These are phyloP conservation scores for Apis dorsata DNA, from an alignment of 1,140 invertebrate species.

Conservation along the genomic window DNA sequence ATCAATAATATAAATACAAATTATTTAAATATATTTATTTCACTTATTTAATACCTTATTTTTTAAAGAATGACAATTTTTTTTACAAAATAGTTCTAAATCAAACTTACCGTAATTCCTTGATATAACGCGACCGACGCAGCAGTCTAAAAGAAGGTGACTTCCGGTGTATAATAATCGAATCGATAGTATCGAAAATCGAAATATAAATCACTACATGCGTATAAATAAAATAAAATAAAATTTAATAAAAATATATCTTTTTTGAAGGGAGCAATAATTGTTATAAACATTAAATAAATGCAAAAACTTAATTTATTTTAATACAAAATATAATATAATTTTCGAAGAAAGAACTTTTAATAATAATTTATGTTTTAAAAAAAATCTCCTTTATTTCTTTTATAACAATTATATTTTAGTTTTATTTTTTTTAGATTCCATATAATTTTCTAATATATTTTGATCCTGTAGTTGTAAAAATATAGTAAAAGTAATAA, in stretches of 20 bases:
- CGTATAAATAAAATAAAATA: too few species aligned
- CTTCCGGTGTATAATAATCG: slow-evolving; percentile 3
- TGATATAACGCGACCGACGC: slow-evolving; percentile 36
- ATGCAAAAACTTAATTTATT: slow-evolving; percentile 31
- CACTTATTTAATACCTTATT: slow-evolving; percentile 45
- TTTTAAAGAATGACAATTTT: slow-evolving; percentile 40
- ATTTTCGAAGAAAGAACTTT: not conserved
- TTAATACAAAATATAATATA: not conserved
- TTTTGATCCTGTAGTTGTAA: not conserved
- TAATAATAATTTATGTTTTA: slow-evolving; percentile 6
- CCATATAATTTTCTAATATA: not conserved
- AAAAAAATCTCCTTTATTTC: slow-evolving; percentile 32
- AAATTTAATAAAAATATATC: not conserved
- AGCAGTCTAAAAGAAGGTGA: slow-evolving; percentile 44
- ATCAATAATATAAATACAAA: not conserved
- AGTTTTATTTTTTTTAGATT: not conserved
- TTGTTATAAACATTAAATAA: not conserved
- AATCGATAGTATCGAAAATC: slow-evolving; percentile 43
- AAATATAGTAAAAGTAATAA: not conserved
- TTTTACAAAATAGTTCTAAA: slow-evolving; percentile 53
- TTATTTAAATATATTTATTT: slow-evolving; percentile 5
- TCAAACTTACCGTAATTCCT: slow-evolving; percentile 34
- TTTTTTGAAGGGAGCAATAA: not conserved
- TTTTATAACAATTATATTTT: not conserved
- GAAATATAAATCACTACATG: not conserved